phyloP scores from a whole-genome alignment of 2,888 invertebrate species.

The Habrosyne pyritoides region DNA sequence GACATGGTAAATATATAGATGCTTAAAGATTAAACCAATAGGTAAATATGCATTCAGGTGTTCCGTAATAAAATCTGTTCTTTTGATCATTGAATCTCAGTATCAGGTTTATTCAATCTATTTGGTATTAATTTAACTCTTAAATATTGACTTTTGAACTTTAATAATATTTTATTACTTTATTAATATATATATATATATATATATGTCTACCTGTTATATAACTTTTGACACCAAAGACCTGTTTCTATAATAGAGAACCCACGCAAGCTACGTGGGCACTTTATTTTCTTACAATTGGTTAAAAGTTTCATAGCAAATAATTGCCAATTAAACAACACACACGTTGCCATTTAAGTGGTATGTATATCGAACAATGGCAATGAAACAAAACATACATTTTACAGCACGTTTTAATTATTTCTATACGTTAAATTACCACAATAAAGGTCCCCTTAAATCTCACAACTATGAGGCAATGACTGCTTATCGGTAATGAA shows the following conservation, averaged over 20 bases:
- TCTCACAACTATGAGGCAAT: conserved; percentile 52
- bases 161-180: neutral
- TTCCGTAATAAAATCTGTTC: conserved; percentile 56
- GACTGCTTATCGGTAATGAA: conserved; percentile 71
- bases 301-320: conserved; percentile 11
- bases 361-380: neutral
- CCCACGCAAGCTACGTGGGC: neutral
- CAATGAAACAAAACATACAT: neutral
- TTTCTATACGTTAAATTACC: conserved; percentile 31
- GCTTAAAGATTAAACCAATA: conserved; percentile 25
- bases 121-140: neutral
- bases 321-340: conserved; percentile 13
- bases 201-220: neutral
- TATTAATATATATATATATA: too few relatives aligned
- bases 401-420: conserved; percentile 9
- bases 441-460: conserved; percentile 50
- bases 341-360: neutral
- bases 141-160: neutral
- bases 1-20: too few relatives aligned
- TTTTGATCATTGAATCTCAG: conserved; percentile 53
- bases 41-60: conserved; percentile 49
- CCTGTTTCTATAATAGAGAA: neutral
- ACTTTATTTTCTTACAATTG: neutral
- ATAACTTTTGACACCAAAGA: neutral
- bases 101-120: neutral